These are phyloP conservation scores for Neria commutata DNA, from an alignment of 2,888 invertebrate species.

Conservation along the genomic window DNA sequence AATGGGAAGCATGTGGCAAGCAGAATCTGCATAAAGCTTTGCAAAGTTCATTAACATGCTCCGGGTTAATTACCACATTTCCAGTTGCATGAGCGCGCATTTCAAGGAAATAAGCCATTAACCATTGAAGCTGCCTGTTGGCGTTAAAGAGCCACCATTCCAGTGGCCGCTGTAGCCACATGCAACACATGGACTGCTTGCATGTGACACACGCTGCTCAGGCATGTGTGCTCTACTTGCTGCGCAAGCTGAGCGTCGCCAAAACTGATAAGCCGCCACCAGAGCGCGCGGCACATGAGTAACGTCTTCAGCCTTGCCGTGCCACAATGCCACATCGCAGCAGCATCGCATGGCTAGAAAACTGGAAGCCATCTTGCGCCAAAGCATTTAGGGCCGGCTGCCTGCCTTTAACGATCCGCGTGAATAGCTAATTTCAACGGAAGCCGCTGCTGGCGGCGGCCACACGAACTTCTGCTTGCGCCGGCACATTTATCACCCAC, in stretches of 20 bases:
- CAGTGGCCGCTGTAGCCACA: neutral
- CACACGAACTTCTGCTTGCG: conserved; percentile 36
- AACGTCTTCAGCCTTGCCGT: conserved; percentile 25
- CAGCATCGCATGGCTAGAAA: conserved; percentile 12
- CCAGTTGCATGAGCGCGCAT: conserved; percentile 32
- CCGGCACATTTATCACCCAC: conserved; percentile 55
- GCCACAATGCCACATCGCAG: conserved; percentile 19
- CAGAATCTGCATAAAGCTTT: conserved; percentile 46
- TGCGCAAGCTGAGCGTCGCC: conserved; percentile 46
- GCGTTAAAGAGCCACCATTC: conserved; percentile 46
- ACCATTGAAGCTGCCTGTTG: conserved; percentile 32
- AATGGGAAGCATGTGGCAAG: no score
- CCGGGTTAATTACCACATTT: conserved; percentile 60
- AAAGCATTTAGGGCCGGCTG: conserved; percentile 20
- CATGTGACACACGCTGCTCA: conserved; percentile 9
- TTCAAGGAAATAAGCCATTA: conserved; percentile 57
- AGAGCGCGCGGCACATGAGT: conserved; percentile 37
- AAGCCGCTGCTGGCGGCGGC: conserved; percentile 36
- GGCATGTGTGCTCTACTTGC: conserved; percentile 30
- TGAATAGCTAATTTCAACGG: conserved; percentile 61
- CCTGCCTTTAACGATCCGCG: conserved; percentile 58
- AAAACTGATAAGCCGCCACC: conserved; percentile 48
- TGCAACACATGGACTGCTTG: conserved; percentile 1
- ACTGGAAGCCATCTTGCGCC: conserved; percentile 22
- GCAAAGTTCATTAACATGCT: conserved; percentile 56